Base-by-base conservation (phyloP, 2,888 invertebrate genomes). In the Melanophora roralis region DNA sequence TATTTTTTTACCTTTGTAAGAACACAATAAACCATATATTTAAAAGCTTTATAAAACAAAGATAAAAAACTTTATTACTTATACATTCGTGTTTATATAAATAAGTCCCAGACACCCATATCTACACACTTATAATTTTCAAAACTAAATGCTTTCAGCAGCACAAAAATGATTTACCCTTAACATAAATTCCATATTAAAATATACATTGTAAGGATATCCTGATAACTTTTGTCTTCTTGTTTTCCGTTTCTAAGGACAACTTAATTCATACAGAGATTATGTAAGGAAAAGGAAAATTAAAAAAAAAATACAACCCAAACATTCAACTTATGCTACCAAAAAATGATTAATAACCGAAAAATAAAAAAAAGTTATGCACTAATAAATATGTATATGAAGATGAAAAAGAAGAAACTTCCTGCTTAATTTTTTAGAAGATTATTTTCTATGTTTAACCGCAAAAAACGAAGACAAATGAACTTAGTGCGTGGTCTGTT, bases 291-390 rank as follows among this genome's bases (percentile, higher is more conserved):
- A 81, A 69, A 51, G n/a, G 53, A 51, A 67, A 57, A 34, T 72
- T 47, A 55, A 75, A 82, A 69, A 69, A 32, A 47, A 64, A 51
- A 36, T 64, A 38, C 68, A 40, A 1, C 83, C 84, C 84, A 83
- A 84, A 82, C 87, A 84, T 85, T 78, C 75, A 85, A 85, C 84
- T 78, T 85, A 85, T 84, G 85, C 85, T 85, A 85, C 83, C 84
- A 84, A 86, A 86, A 87, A 84, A 88, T 87, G 86, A 87, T 87
- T 87, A 87, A 87, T 88, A 88, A 87, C 80, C 76, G 59, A 36
- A 27, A 72, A 72, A 38, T 6, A 16, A 73, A 76, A n/a, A 57
- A 57, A 34, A 68, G 53, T 64, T 62, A 68, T 72, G 67, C 74
- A 74, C 79, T 80, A 75, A 80, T 75, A 80, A 80, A 80, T 76